Base-by-base conservation (phyloP, 2,113 vertebrate species). In the Varanus salvator region DNA sequence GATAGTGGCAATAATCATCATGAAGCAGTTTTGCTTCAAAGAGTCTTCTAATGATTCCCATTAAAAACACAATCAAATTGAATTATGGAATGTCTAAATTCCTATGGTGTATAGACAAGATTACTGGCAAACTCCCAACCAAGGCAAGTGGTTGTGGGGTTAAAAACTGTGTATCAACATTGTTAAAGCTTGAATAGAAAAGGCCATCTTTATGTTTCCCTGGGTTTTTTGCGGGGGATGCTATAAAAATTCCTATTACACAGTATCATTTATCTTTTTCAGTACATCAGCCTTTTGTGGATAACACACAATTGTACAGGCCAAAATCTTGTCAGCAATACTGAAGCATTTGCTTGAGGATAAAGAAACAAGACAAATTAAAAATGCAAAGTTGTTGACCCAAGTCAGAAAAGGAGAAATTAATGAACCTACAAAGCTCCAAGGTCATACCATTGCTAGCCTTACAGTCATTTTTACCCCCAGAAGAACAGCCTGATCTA, bases 51-150 rank as follows among this genome's bases (percentile, higher is more conserved):
- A 87, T 57, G 31, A 11, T 6, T 64, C 34, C 44, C 76, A 38
- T 71, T 88, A 84, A 88, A 88, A 80, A 77, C 4, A 90, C n/a
- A 90, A 69, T 75, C 83, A 86, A 64, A 48, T 77, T 81, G 80
- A 89, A 89, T 75, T 72, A 48, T 60, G 75, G 54, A 11, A 8
- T 84, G 5, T 14, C 23, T 29, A 80, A 29, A 27, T 80, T 29
- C 27, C 29, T 74, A 27, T 68, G 11, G 23, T 17, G 57, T 72
- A 15, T 9, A 60, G 60, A 69, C 74, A 85, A 80, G 75, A 71
- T 60, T 66, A 87, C 27, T 57, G 64, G 71, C 44, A 84, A 82
- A n/a, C 5, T 19, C 44, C 81, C 69, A 48, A 21, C 38, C 15
- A 52, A 44, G 54, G 48, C 74, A 71, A 74, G 17, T 2, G 1